Percentiles rank a stretch among this genome's conserved stretches.
These are phyloP conservation scores for Zele albiditarsus DNA, from an alignment of 2,888 invertebrate genomes.

Conservation along the genomic window DNA sequence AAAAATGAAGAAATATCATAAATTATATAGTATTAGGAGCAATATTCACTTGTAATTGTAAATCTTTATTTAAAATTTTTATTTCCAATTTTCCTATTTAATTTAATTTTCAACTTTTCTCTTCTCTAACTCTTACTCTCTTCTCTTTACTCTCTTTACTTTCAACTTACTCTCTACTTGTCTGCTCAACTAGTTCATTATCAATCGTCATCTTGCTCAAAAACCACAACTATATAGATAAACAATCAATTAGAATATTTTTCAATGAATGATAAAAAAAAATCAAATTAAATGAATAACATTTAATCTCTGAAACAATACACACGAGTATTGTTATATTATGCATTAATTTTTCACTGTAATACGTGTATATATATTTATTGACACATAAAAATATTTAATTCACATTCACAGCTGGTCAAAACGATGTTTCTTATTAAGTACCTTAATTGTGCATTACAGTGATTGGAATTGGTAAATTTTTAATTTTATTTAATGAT, in stretches of 20 bases:
- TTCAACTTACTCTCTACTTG: constrained; percentile 2
- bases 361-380: constrained; percentile 1
- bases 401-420: constrained; percentile 34
- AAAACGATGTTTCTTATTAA: constrained; percentile 22
- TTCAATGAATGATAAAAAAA: constrained; percentile 50
- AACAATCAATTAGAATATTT: constrained; percentile 23
- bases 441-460: constrained; percentile 41
- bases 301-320: constrained; percentile 62
- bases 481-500: too few relatives aligned
- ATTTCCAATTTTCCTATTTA: constrained; percentile 42
- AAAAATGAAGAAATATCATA: background rate
- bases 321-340: constrained; percentile 12
- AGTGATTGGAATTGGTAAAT: constrained; percentile 3
- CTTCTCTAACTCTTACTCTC: constrained; percentile 52
- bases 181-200: constrained; percentile 64
- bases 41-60: background rate
- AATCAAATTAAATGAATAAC: background rate
- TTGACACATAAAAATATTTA: background rate
- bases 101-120: constrained; percentile 50
- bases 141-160: too few relatives aligned
- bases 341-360: background rate
- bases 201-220: constrained; percentile 45
- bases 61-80: background rate
- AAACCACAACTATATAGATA: constrained; percentile 12
- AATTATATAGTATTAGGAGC: background rate